Base-by-base conservation (phyloP, 2,888 invertebrate species). In the Ectemnius lituratus region DNA sequence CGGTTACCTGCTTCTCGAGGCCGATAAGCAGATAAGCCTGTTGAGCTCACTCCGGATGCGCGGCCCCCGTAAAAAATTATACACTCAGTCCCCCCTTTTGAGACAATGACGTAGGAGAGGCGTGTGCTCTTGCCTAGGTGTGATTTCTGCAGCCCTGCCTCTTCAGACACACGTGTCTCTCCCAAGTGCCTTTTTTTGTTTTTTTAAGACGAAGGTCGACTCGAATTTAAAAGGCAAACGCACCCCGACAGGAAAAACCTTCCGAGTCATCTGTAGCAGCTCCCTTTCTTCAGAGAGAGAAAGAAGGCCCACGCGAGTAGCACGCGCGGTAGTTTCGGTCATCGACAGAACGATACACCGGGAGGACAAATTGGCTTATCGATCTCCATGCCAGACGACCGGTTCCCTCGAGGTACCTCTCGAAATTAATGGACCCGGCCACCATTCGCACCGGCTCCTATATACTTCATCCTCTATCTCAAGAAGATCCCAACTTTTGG, bases 331-430 rank as follows among this genome's bases (percentile, higher is more conserved):
- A 20, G 58, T 58, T 58, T 58, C 20, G 58, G 27, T 5, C 58
- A 58, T 27, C 58, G 58, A 58, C 27, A 18, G 58, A 58, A 58
- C 20, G 58, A 58, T 58, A 58, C 58, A 58, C 20, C 37, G 37
- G 20, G 16, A 20, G 58, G 8, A 58, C 58, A 58, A 58, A 58
- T 58, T 58, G 58, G 58, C 58, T 58, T 58, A 58, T 58, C 58
- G 58, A 58, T 58, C 58, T 58, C 20, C 20, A 2, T 20, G 57
- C 13, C n/a, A 14, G 8, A 2, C 20, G 27, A 58, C 58, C 58
- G 58, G 58, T 58, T 58, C 13, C 16, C 11, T n/a, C 52, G 52
- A 5, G 52, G n/a, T 47, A 52, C 52, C 52, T 16, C 13, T 16
- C 52, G 52, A 52, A 52, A 52, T 52, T 52, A 52, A 52, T 52